phyloP scores from a whole-genome alignment of 2,797 vertebrate species.

The Enteromius thamalakanensis region DNA sequence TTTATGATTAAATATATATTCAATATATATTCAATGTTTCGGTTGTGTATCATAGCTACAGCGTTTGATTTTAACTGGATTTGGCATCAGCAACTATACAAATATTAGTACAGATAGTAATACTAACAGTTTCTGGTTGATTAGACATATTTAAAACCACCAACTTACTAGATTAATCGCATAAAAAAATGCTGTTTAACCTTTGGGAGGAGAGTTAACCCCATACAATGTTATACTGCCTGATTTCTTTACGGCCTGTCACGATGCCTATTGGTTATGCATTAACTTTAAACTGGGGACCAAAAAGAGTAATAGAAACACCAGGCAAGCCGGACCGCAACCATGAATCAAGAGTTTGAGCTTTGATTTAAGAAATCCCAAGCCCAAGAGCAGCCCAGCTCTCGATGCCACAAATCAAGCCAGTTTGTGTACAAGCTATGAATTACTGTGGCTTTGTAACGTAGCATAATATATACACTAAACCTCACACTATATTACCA shows the following conservation, averaged over 20 bases:
- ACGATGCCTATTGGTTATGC: constrained; percentile 17
- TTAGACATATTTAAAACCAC: too few species aligned
- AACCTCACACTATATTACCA: not conserved
- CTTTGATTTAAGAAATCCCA: constrained; percentile 15
- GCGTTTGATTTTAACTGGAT: too few species aligned
- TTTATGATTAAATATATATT: too few species aligned
- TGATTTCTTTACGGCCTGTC: constrained; percentile 19
- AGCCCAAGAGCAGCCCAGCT: constrained; percentile 29
- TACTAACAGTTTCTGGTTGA: too few species aligned
- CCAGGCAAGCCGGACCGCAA: not conserved
- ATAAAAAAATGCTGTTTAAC: not conserved
- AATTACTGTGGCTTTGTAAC: constrained; percentile 19
- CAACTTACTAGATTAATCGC: too few species aligned
- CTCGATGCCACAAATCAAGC: constrained; percentile 23
- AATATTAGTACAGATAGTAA: too few species aligned
- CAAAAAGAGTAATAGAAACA: constrained; percentile 24
- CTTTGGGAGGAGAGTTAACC: too few species aligned
- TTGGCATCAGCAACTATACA: too few species aligned
- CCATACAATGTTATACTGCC: not conserved
- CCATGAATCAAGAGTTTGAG: constrained; percentile 31
- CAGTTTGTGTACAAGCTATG: not conserved
- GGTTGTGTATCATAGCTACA: too few species aligned
- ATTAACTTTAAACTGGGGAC: constrained; percentile 22
- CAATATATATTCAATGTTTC: too few species aligned
- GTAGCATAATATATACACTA: constrained; percentile 5